Base-by-base conservation (phyloP, 1,140 invertebrate genomes). In the Drosophila nigromelanica region DNA sequence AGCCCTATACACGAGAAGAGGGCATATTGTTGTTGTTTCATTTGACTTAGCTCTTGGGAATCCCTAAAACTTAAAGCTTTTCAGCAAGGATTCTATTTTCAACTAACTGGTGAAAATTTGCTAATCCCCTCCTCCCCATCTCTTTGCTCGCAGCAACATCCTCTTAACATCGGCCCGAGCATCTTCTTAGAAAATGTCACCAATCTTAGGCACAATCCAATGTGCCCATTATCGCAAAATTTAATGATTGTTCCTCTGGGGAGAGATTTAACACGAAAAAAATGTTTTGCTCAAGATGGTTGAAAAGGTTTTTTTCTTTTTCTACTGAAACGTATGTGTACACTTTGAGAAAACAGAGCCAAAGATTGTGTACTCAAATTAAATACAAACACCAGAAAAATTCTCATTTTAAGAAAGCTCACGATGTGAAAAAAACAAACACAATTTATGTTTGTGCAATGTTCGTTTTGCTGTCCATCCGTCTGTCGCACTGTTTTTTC, bases 171-270 rank as follows among this genome's bases (percentile, higher is more conserved):
- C 40, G 5, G 10, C 24, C 7, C 24, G 3, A 7, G 8, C 10
- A 5, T 14, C 35, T 47, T 37, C 2, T 11, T n/a, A 8, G 10
- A 54, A 39, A 15, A 37, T 14, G 15, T 54, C 51, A 5, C n/a
- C 21, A 58, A 6, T 43, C 12, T 30, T 33, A 27, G 14, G 40
- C 40, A 45, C 39, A 40, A 58, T 58, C 40, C 55, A 14, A 58
- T 42, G 24, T 12, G 14, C 24, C 24, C 55, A 58, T 58, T 30
- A 45, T 58, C 55, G 10, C 55, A 58, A 58, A 58, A 58, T 58
- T 58, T 58, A 45, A 58, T 58, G 55, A 45, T 58, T 30, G 10
- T 33, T 12, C 55, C 55, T 58, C 55, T 15, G 27, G 55, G 55
- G 55, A 58, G 14, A 58, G 39, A 58, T 58, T 58, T 33, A 58